Evolutionary conservation across 2,888 invertebrate species (phyloP).

Genomic region (Sisyra nigra): DNA sequence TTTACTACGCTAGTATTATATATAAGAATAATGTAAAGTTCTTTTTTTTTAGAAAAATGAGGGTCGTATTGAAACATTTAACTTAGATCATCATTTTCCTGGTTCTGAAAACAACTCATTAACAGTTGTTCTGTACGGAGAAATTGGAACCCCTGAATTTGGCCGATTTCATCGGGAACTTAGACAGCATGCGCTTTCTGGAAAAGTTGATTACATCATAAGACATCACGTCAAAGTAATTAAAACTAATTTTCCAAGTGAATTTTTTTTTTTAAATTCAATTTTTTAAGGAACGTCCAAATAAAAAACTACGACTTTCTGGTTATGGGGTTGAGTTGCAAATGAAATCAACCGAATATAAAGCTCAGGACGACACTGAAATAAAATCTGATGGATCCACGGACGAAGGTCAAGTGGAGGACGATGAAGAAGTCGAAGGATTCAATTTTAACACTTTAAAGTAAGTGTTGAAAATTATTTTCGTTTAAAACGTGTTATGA

Average conservation of each 20-base stretch:
- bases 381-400: slow-evolving; percentile 21
- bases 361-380: slow-evolving; percentile 87
- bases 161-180: slow-evolving; percentile 56
- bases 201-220: slow-evolving; percentile 68
- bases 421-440: slow-evolving; percentile 58
- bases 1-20: too few species aligned
- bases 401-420: slow-evolving; percentile 23
- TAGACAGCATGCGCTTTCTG: slow-evolving; percentile 45
- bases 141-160: slow-evolving; percentile 67
- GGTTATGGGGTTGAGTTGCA: slow-evolving; percentile 98
- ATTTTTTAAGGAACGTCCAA: slow-evolving; percentile 22
- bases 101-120: slow-evolving; percentile 52
- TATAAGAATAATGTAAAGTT: neutral
- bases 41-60: slow-evolving; percentile 14
- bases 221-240: slow-evolving; percentile 71
- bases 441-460: slow-evolving; percentile 82
- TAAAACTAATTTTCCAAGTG: slow-evolving; percentile 6
- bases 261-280: slow-evolving; percentile 1
- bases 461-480: slow-evolving; percentile 26
- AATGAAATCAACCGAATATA: slow-evolving; percentile 98
- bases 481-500: too few species aligned
- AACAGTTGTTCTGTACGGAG: slow-evolving; percentile 72
- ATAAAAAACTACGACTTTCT: slow-evolving; percentile 57
- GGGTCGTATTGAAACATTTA: slow-evolving; percentile 41
- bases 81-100: slow-evolving; percentile 74